phyloP scores from a whole-genome alignment of 1,140 invertebrate genomes.

The Colletes gigas region DNA sequence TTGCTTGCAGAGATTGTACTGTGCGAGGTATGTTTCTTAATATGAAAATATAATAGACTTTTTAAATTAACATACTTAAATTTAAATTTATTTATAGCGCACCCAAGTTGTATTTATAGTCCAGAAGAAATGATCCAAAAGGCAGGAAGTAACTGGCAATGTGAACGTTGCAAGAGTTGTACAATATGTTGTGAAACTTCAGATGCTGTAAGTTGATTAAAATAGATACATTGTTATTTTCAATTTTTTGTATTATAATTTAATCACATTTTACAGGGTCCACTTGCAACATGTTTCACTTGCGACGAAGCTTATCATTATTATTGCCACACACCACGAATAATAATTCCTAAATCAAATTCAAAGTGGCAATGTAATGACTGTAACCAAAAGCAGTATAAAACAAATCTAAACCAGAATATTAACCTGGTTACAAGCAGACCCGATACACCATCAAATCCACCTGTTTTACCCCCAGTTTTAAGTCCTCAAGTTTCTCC shows the following conservation, averaged over 20 bases:
- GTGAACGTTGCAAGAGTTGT: slow-evolving; percentile 87
- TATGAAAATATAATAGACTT: slow-evolving; percentile 1
- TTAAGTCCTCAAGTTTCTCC: slow-evolving; percentile 78
- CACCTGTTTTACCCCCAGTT: slow-evolving; percentile 71
- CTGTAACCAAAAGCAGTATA: slow-evolving; percentile 71
- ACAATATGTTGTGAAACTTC: slow-evolving; percentile 86
- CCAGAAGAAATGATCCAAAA: slow-evolving; percentile 85
- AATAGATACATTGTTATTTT: slow-evolving; percentile 30
- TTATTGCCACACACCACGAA: slow-evolving; percentile 86
- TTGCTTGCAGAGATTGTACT: slow-evolving; percentile 90
- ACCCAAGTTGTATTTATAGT: slow-evolving; percentile 85
- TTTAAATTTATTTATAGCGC: slow-evolving; percentile 79
- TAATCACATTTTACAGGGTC: slow-evolving; percentile 68
- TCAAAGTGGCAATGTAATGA: slow-evolving; percentile 77
- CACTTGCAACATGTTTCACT: slow-evolving; percentile 88
- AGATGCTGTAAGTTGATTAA: slow-evolving; percentile 84
- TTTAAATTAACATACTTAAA: not conserved
- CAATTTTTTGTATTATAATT: slow-evolving; percentile 31
- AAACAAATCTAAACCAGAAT: slow-evolving; percentile 54
- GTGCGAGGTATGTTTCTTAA: slow-evolving; percentile 84
- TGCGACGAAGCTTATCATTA: slow-evolving; percentile 93
- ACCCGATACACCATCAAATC: slow-evolving; percentile 71
- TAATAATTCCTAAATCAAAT: slow-evolving; percentile 72
- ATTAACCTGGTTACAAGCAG: slow-evolving; percentile 56
- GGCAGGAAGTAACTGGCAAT: slow-evolving; percentile 87